Base-by-base conservation (phyloP, 2,797 vertebrate genomes). In the Micromesistius poutassou region DNA sequence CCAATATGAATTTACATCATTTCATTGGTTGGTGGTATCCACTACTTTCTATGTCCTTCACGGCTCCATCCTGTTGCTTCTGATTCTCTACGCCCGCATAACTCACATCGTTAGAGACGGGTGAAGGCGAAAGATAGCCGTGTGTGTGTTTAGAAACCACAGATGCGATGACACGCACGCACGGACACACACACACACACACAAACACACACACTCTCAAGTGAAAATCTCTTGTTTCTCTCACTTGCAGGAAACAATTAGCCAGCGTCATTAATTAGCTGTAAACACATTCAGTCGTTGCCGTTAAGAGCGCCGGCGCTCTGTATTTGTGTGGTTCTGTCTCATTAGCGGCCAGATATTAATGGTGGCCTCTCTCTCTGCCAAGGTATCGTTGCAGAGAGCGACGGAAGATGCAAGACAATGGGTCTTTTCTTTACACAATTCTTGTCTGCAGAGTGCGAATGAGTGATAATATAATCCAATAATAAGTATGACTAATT, bases 261-360 rank as follows among this genome's bases (percentile, higher is more conserved):
- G 35, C 86, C 74, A 46, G 35, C 86, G 77, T 83, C 84, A 88
- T 89, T 87, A 87, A 84, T 89, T 88, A 78, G 77, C 40, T 79
- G 76, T 82, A 74, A 87, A 83, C 74, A 73, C 74, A 30, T 80
- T 86, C 83, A 72, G 81, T 74, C 1, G n/a, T 78, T 33, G 16
- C 73, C 80, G 76, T 78, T 74, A 75, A 79, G 72, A 79, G 35
- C 70, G 71, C 72, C 71, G 66, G 8, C 77, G 36, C 73, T 76
- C 73, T 82, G 80, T 79, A 30, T 72, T 19, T 31, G 30, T 33
- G 30, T 72, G 28, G 14, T 72, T 72, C 71, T 33, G 28, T 72
- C 30, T 72, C 33, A 33, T 71, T 71, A 14, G 12, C 70, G 31
- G 70, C 30, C 28, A 14, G 6, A 22, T 50, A 50, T 50, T 50